Evolutionary conservation across 2,888 invertebrate genomes (phyloP).

Genomic region (Agriopis leucophaearia): DNA sequence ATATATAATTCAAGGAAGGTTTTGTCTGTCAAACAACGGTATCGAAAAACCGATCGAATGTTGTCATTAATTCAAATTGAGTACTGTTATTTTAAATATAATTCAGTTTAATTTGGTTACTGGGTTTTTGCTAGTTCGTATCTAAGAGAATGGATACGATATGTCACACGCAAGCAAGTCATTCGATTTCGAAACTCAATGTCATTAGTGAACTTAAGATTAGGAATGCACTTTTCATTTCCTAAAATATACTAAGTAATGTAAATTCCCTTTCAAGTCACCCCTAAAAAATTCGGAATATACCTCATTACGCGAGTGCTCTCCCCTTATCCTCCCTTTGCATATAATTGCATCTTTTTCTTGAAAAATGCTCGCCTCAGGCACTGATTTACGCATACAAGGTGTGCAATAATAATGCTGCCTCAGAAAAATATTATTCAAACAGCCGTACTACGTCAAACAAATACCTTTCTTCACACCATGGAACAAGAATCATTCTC

Average conservation of each 20-base stretch:
- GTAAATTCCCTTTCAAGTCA: slow-evolving; percentile 51
- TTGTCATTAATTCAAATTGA: neutral
- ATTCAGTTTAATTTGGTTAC: neutral
- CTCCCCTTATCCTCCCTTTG: slow-evolving; percentile 70
- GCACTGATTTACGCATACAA: slow-evolving; percentile 87
- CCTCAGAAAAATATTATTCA: slow-evolving; percentile 79
- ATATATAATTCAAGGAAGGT: slow-evolving; percentile 16
- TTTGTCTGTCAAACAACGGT: slow-evolving; percentile 12
- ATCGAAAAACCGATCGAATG: slow-evolving; percentile 9
- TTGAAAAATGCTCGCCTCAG: slow-evolving; percentile 80
- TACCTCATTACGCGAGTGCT: slow-evolving; percentile 67
- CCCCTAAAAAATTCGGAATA: slow-evolving; percentile 57
- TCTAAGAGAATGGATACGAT: too few relatives aligned
- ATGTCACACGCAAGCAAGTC: neutral
- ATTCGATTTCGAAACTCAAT: slow-evolving; percentile 1
- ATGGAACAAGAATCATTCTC: slow-evolving; percentile 62
- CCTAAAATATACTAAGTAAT: slow-evolving; percentile 29
- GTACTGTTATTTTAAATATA: neutral
- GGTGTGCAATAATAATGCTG: slow-evolving; percentile 85
- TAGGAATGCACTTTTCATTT: slow-evolving; percentile 26
- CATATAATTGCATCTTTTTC: slow-evolving; percentile 85
- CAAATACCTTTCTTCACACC: slow-evolving; percentile 59
- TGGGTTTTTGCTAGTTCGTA: too few relatives aligned
- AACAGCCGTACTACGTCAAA: slow-evolving; percentile 50
- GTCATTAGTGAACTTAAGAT: slow-evolving; percentile 13